A percentile compares a stretch with the other conserved stretches of the same genome.
Conservation (phyloP, 2,797 vertebrate genomes). For the Liparis tanakae region DNA sequence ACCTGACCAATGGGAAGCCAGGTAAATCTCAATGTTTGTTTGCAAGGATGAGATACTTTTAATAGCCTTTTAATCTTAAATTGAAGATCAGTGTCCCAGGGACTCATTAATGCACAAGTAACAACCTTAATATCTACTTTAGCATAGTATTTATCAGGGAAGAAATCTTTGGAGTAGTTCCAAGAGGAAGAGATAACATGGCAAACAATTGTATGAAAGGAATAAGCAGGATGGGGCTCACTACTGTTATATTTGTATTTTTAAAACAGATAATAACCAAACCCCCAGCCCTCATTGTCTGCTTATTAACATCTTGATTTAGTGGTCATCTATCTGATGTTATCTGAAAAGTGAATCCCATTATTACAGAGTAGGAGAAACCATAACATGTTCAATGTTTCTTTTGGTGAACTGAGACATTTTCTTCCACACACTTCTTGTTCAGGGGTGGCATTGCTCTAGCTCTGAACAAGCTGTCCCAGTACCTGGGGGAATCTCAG, state of each 20-base stretch:
- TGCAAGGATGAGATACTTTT: not conserved
- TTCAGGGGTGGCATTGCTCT: constrained; percentile 94
- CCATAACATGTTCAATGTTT: not conserved
- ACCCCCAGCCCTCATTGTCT: not conserved
- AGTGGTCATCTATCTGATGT: not conserved
- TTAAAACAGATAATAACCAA: not conserved
- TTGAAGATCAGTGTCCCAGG: not conserved
- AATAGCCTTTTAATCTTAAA: not conserved
- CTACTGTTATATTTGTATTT: not conserved
- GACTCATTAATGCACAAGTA: not conserved
- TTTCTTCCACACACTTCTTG: not conserved
- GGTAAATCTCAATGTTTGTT: constrained; percentile 77
- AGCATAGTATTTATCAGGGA: not conserved
- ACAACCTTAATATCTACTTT: not conserved
- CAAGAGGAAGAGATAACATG: not conserved
- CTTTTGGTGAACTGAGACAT: constrained; percentile 1
- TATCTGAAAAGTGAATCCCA: not conserved
- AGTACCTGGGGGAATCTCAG: constrained; percentile 91
- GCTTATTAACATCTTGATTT: not conserved
- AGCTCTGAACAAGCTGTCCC: constrained; percentile 93
- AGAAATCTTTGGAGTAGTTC: constrained; percentile 2
- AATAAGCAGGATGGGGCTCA: not conserved
- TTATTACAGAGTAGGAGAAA: not conserved
- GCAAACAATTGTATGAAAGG: not conserved
- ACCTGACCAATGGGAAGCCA: constrained; percentile 98